phyloP scores from a whole-genome alignment of 1,140 invertebrate genomes.

The Oncopeltus fasciatus region DNA sequence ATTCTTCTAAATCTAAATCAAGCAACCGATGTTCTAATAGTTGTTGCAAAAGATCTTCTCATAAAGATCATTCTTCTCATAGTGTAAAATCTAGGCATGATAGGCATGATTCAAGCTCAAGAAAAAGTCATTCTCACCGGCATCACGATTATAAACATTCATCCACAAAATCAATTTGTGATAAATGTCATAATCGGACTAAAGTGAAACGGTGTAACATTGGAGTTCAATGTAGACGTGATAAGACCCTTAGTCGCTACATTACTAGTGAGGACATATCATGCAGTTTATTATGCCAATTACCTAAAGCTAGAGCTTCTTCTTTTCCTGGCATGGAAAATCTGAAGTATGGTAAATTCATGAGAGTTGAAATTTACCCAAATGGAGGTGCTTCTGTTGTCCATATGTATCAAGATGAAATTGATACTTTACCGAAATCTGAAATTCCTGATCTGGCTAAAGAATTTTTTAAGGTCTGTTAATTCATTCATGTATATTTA shows the following conservation, averaged over 20 bases:
- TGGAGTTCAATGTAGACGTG: slow-evolving; percentile 43
- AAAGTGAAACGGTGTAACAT: slow-evolving; percentile 44
- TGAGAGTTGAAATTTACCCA: slow-evolving; percentile 79
- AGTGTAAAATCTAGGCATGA: background rate
- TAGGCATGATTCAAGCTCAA: background rate
- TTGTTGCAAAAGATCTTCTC: background rate
- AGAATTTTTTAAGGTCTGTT: slow-evolving; percentile 69
- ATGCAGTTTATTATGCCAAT: slow-evolving; percentile 27
- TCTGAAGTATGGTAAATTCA: slow-evolving; percentile 56
- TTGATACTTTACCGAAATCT: slow-evolving; percentile 54
- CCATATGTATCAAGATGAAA: slow-evolving; percentile 85
- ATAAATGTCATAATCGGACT: slow-evolving; percentile 42
- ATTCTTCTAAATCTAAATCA: background rate
- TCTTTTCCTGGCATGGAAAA: slow-evolving; percentile 35
- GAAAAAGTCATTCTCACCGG: background rate
- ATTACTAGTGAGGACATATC: slow-evolving; percentile 19
- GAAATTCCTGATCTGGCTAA: slow-evolving; percentile 71
- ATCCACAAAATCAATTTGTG: slow-evolving; percentile 31
- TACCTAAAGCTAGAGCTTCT: slow-evolving; percentile 23
- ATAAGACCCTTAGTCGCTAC: slow-evolving; percentile 29
- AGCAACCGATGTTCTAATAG: background rate
- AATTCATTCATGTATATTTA: too few species aligned
- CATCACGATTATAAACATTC: slow-evolving; percentile 12
- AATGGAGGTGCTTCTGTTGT: slow-evolving; percentile 91
- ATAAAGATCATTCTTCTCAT: background rate